These are phyloP conservation scores for Terebella lapidaria DNA, from an alignment of 2,888 invertebrate species.

Conservation along the genomic window DNA sequence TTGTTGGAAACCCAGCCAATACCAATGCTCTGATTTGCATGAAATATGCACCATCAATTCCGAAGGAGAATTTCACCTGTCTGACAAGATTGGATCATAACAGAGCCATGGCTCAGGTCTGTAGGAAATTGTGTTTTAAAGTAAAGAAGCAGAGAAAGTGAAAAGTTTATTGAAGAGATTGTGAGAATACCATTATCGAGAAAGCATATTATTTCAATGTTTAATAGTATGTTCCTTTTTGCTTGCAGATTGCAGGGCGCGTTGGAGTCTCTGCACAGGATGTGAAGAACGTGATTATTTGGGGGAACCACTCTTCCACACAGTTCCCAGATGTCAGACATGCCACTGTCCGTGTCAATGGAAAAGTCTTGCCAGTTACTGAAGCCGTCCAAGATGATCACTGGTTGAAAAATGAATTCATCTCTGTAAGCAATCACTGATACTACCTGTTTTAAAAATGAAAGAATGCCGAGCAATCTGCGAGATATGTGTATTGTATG, in stretches of 20 bases:
- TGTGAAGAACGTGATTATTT: conserved; percentile 89
- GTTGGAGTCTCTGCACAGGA: conserved; percentile 58
- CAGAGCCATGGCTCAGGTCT: conserved; percentile 80
- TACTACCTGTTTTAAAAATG: too few species aligned
- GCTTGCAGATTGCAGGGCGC: conserved; percentile 55
- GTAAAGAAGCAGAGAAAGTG: too few species aligned
- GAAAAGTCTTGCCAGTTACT: conserved; percentile 55
- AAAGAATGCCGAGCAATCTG: too few species aligned
- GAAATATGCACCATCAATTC: conserved; percentile 86
- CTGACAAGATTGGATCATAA: conserved; percentile 99
- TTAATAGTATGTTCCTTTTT: too few species aligned
- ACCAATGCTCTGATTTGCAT: conserved; percentile 95
- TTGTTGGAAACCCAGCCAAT: conserved; percentile 99
- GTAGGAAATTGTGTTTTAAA: too few species aligned
- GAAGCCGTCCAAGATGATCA: conserved; percentile 72
- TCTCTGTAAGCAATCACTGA: conserved; percentile 58
- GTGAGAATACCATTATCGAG: too few species aligned
- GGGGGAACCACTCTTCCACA: conserved; percentile 99
- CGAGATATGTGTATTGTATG: too few species aligned
- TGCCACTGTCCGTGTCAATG: conserved; percentile 47
- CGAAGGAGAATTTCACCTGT: conserved; percentile 91
- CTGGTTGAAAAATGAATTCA: conserved; percentile 77
- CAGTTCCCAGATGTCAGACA: conserved; percentile 88
- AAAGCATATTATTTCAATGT: too few species aligned
- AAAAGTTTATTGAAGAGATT: too few species aligned